These are phyloP conservation scores for Pseudomugil tenellus DNA, from an alignment of 2,797 vertebrate genomes.

Conservation along the genomic window DNA sequence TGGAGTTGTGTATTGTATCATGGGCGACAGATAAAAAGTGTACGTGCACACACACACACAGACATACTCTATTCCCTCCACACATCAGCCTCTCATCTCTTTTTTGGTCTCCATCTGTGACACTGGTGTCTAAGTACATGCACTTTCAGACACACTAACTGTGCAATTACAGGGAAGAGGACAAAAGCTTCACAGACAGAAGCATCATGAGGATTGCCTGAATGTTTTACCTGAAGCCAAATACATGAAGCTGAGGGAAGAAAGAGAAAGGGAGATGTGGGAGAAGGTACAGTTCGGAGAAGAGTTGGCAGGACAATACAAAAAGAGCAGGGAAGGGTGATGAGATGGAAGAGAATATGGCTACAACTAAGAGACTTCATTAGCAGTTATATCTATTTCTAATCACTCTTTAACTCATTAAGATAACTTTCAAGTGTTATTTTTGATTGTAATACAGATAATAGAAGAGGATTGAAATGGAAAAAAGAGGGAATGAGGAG, in stretches of 20 bases:
- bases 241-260: slow-evolving; percentile 79
- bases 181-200: slow-evolving; percentile 88
- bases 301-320: slow-evolving; percentile 12
- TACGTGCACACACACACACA: slow-evolving; percentile 11
- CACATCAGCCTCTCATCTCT: neutral
- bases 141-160: slow-evolving; percentile 48
- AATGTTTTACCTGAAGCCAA: slow-evolving; percentile 93
- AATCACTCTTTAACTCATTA: slow-evolving; percentile 1
- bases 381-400: slow-evolving; percentile 6
- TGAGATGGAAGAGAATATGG: slow-evolving; percentile 41
- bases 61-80: slow-evolving; percentile 11
- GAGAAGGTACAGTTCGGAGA: slow-evolving; percentile 2
- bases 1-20: slow-evolving; percentile 62
- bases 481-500: neutral
- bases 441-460: neutral
- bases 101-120: slow-evolving; percentile 40
- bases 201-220: slow-evolving; percentile 87
- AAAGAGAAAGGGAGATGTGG: slow-evolving; percentile 9
- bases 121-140: slow-evolving; percentile 39
- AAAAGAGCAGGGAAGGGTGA: slow-evolving; percentile 35
- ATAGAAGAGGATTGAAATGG: no score
- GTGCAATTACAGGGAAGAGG: slow-evolving; percentile 77
- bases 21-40: slow-evolving; percentile 83
- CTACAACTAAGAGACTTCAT: slow-evolving; percentile 17
- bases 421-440: slow-evolving; percentile 2